Conservation (phyloP, 1,140 invertebrate genomes). For the Archivesica marissinica region DNA sequence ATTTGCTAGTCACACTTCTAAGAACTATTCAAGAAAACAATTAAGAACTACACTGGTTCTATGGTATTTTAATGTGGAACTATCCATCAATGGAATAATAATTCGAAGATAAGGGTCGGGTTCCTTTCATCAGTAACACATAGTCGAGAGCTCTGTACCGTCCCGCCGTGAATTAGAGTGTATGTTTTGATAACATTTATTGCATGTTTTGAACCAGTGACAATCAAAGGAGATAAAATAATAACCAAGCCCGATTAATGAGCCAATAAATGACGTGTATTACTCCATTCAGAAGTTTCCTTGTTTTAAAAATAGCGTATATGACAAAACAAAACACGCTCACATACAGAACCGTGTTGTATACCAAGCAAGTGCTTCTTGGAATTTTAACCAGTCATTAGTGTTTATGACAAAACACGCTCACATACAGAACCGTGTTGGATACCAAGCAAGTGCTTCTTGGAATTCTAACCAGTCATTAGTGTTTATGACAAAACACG, state of each 20-base stretch:
- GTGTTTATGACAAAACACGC: no score
- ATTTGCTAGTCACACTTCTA: conserved; percentile 35
- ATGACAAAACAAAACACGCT: neutral
- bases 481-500: no score
- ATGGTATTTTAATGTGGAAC: conserved; percentile 51
- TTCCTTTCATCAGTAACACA: conserved; percentile 50
- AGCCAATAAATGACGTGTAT: conserved; percentile 20
- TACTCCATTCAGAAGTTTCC: neutral
- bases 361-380: no score
- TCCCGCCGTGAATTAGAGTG: conserved; percentile 25
- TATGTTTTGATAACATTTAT: conserved; percentile 57
- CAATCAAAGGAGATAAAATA: conserved; percentile 40
- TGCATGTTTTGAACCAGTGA: conserved; percentile 59
- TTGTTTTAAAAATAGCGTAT: neutral
- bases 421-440: no score
- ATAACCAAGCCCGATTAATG: conserved; percentile 38
- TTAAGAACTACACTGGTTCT: conserved; percentile 37
- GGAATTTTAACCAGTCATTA: no score
- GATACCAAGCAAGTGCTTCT: no score
- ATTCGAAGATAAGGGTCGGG: conserved; percentile 30
- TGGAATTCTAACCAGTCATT: no score
- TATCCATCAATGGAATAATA: conserved; percentile 58
- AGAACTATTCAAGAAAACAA: conserved; percentile 30
- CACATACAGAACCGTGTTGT: no score
- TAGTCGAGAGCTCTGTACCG: conserved; percentile 15